These are phyloP conservation scores for Poeciliopsis turneri DNA, from an alignment of 2,797 vertebrate species.

Conservation along the genomic window DNA sequence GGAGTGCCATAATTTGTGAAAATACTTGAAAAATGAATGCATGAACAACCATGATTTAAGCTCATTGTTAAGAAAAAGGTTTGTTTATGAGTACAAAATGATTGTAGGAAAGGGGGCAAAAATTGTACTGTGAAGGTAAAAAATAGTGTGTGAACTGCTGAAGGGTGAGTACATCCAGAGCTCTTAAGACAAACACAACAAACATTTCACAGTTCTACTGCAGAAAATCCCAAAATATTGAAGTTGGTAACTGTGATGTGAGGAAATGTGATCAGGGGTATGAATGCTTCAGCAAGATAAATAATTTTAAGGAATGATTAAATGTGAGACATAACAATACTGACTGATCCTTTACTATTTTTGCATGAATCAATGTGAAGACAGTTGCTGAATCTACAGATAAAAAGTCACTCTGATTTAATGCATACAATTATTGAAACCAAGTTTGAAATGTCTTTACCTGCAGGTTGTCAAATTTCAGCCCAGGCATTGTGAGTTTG, in stretches of 20 bases:
- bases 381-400: not conserved
- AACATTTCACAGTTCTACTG: not conserved
- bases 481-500: slow-evolving; percentile 94
- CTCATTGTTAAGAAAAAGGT: not conserved
- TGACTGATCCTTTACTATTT: not conserved
- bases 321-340: not conserved
- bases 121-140: not conserved
- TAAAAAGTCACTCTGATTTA: not conserved
- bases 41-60: not conserved
- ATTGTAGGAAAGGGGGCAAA: not conserved
- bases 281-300: not conserved
- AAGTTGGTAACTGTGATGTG: not conserved
- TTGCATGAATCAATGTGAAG: not conserved
- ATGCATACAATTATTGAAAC: not conserved
- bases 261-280: not conserved
- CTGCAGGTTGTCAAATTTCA: slow-evolving; percentile 98
- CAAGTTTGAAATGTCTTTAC: slow-evolving; percentile 68
- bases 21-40: not conserved
- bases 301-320: not conserved
- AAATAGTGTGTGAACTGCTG: not conserved
- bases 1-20: not conserved
- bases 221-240: not conserved
- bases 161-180: not conserved
- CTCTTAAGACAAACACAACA: not conserved
- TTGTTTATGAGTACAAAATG: not conserved